Conservation (phyloP, 2,113 vertebrate species). For the Eolophus roseicapilla region DNA sequence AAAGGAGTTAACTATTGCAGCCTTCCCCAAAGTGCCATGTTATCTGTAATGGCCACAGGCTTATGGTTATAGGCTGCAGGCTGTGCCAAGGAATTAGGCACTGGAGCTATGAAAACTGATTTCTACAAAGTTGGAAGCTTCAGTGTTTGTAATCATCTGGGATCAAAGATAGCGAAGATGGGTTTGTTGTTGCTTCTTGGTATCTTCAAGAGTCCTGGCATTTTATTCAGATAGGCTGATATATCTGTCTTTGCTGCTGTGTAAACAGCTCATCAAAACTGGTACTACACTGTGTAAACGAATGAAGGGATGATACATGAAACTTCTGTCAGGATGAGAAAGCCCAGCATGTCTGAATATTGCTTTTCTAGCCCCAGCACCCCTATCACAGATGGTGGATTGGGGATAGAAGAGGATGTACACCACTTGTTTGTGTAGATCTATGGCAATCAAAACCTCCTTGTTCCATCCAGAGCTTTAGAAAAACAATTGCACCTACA, state of each 20-base stretch:
- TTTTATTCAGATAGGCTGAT: not conserved
- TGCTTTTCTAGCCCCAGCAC: not conserved
- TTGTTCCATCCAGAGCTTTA: not conserved
- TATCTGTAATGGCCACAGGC: not conserved
- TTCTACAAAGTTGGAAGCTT: not conserved
- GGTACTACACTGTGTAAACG: not conserved
- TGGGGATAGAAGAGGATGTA: not conserved
- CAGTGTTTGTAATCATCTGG: not conserved
- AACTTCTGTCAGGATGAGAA: not conserved
- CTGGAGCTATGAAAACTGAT: not conserved
- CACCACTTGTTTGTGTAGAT: not conserved
- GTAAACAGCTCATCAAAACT: not conserved
- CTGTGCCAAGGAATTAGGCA: not conserved
- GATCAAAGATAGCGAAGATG: not conserved
- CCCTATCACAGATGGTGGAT: not conserved
- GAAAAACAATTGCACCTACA: not conserved
- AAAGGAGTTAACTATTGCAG: not conserved
- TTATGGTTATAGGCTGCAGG: not conserved
- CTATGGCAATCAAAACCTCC: not conserved
- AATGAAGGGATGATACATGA: not conserved
- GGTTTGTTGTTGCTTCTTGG: not conserved
- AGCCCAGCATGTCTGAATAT: not conserved
- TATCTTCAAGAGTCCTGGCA: not conserved
- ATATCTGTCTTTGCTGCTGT: not conserved
- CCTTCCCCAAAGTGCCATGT: constrained; percentile 21